These are phyloP conservation scores for Candoia aspera DNA, from an alignment of 2,113 vertebrate genomes.

Conservation along the genomic window DNA sequence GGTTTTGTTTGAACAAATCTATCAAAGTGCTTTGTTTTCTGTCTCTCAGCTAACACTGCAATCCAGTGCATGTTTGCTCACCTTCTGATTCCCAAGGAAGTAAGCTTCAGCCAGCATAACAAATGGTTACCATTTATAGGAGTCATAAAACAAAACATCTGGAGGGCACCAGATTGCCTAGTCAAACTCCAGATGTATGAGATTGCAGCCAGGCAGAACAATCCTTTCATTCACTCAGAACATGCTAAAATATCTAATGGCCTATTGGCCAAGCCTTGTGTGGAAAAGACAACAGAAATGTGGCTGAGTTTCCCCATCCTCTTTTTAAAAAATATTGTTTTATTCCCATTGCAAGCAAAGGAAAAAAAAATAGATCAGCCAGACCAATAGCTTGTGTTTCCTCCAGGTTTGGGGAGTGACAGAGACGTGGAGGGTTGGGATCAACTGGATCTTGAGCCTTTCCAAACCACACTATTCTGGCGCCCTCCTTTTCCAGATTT, in stretches of 20 bases:
- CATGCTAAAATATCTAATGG: background rate
- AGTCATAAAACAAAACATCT: background rate
- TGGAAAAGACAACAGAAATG: background rate
- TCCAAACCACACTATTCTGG: background rate
- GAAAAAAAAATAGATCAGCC: background rate
- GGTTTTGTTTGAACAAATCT: constrained; percentile 1
- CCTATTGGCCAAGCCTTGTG: background rate
- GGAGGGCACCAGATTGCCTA: background rate
- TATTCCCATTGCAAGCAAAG: background rate
- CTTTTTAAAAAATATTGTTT: background rate
- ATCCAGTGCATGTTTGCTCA: background rate
- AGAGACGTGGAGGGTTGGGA: background rate
- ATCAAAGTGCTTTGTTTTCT: background rate
- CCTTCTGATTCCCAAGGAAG: background rate
- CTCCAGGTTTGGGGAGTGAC: background rate
- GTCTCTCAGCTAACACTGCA: background rate
- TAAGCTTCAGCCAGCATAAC: background rate
- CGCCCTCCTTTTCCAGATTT: background rate
- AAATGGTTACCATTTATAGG: background rate
- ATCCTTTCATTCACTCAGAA: background rate
- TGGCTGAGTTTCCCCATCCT: background rate
- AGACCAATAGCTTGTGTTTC: background rate
- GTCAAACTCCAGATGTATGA: background rate
- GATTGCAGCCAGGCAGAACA: background rate
- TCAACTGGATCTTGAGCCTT: background rate